Percentiles rank a stretch among this genome's conserved stretches.
Evolutionary conservation across 2,113 vertebrate genomes (phyloP).

Genomic region (Helogale parvula): DNA sequence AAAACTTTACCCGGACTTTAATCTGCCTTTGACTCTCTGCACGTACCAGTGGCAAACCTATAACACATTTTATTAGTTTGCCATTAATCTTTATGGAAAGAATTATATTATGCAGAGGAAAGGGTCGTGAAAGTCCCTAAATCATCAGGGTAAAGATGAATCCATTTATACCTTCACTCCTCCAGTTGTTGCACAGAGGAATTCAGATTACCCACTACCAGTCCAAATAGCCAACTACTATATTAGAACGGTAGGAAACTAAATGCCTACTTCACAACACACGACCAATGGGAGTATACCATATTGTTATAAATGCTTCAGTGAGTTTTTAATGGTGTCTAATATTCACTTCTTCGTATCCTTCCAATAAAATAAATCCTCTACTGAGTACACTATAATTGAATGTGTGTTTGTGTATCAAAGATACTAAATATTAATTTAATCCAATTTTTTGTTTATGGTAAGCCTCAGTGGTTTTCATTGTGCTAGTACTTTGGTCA

Average conservation of each 20-base stretch:
- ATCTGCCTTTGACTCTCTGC: constrained; percentile 69
- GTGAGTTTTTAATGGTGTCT: neutral
- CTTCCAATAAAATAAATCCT: neutral
- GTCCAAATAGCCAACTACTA: neutral
- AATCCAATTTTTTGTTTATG: neutral
- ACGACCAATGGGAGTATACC: neutral
- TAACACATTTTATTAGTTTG: constrained; percentile 73
- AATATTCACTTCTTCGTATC: neutral
- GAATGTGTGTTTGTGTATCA: neutral
- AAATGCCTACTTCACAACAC: neutral
- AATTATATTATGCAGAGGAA: constrained; percentile 68
- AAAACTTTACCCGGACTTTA: constrained; percentile 80
- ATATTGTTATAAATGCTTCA: neutral
- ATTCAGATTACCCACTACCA: neutral
- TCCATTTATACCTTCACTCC: neutral
- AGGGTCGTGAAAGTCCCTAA: neutral
- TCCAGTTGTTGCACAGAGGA: neutral
- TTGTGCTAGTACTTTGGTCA: neutral
- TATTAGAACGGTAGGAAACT: neutral
- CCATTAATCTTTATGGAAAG: constrained; percentile 70
- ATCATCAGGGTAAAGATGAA: neutral
- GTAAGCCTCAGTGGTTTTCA: neutral
- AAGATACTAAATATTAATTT: constrained; percentile 11
- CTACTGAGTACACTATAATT: neutral
- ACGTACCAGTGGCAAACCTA: constrained; percentile 66